These are phyloP conservation scores for Pheosia gnoma DNA, from an alignment of 2,888 invertebrate genomes.

Conservation along the genomic window DNA sequence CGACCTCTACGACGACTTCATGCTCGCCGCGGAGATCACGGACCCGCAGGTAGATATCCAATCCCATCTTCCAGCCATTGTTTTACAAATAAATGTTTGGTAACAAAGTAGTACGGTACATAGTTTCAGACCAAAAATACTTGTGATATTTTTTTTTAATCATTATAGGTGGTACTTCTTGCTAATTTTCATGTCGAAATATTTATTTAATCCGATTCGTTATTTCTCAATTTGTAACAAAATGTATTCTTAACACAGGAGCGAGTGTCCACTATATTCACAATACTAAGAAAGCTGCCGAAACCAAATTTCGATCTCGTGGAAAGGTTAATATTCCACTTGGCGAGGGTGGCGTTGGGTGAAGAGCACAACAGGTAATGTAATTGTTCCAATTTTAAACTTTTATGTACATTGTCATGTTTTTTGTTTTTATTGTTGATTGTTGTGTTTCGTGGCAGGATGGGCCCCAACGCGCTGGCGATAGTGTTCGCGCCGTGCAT, in stretches of 20 bases:
- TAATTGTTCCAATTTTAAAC: not conserved
- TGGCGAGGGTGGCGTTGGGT: conserved; percentile 93
- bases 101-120: too few relatives aligned
- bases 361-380: conserved; percentile 90
- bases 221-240: not conserved
- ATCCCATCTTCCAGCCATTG: too few relatives aligned
- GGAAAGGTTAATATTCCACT: conserved; percentile 96
- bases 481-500: conserved; percentile 98
- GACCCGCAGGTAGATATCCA: conserved; percentile 92
- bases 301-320: conserved; percentile 95
- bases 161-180: too few relatives aligned
- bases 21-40: conserved; percentile 93
- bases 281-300: conserved; percentile 94
- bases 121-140: too few relatives aligned
- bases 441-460: conserved; percentile 72
- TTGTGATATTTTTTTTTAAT: too few relatives aligned
- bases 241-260: conserved; percentile 77
- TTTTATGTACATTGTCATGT: too few relatives aligned
- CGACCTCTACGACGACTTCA: conserved; percentile 97
- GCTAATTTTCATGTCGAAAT: too few relatives aligned
- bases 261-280: conserved; percentile 92
- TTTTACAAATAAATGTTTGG: too few relatives aligned
- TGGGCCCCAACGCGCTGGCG: conserved; percentile 95
- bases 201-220: too few relatives aligned
- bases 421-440: too few relatives aligned